Base-by-base conservation (phyloP, 2,113 vertebrate genomes). In the Anser brachyrhynchus region DNA sequence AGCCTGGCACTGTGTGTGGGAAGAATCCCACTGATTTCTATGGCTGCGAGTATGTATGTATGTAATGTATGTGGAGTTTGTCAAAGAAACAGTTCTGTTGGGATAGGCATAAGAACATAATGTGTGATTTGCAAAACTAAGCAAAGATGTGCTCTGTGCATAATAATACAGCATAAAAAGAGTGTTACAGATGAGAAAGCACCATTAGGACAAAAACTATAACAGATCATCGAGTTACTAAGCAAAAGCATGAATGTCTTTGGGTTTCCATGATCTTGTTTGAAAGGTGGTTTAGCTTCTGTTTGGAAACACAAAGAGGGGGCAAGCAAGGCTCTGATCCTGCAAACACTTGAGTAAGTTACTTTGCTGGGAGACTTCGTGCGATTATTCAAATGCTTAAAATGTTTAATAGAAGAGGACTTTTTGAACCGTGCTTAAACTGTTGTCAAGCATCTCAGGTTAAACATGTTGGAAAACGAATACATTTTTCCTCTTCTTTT, bases 1-100 rank as follows among this genome's bases (percentile, higher is more conserved):
- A 35, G 31, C 55, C 5, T 0, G 3, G 28, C 31, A 9, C 31
- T 2, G 29, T 4, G 16, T 0, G 1, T 18, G 31, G 43, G 51
- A 85, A 79, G 62, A 58, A 20, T 3, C 14, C 18, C 15, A 6
- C 20, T 11, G 21, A 13, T 26, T 82, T 66, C 55, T n/a, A 49
- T 35, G 61, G 16, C 82, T 75, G 52, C 54, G n/a, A 39, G 4
- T 29, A 22, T 3, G 19, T 21, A 3, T 0, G 0, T 11, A 6
- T 39, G 29, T 10, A 6, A 1, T 3, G 15, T 1, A 0, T 1
- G 6, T 26, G 35, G 11, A 14, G 17, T 2, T 29, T 49, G 26
- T 23, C 52, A 13, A 0, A 4, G 39, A 43, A 61, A 3, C 6
- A 2, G 2, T 5, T 51, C 74, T 61, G 13, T 21, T 46, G 39